Percentiles rank a stretch among this genome's conserved stretches.
Evolutionary conservation across 1,140 invertebrate genomes (phyloP).

Genomic region (Papilio dardanus): DNA sequence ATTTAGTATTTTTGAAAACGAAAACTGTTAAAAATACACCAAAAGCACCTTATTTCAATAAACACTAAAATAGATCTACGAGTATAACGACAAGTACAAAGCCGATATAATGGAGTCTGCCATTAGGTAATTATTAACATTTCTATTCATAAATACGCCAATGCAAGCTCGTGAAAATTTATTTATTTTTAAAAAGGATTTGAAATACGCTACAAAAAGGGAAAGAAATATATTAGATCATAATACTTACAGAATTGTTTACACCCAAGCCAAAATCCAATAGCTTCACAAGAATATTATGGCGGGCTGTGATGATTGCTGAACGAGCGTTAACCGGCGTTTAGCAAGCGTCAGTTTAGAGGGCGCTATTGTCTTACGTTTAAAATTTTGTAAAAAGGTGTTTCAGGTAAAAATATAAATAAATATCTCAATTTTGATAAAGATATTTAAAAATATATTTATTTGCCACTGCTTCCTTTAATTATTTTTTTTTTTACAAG

Average conservation of each 20-base stretch:
- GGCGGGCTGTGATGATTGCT: constrained; percentile 61
- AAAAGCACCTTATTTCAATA: not conserved
- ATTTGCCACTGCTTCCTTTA: not conserved
- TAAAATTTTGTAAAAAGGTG: constrained; percentile 16
- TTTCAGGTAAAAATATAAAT: constrained; percentile 35
- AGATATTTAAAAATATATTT: not conserved
- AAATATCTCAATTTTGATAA: not conserved
- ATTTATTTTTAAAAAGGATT: not conserved
- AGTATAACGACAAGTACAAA: constrained; percentile 46
- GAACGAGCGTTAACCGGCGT: constrained; percentile 53
- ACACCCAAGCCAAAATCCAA: constrained; percentile 64
- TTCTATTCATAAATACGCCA: constrained; percentile 14
- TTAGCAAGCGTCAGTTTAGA: constrained; percentile 76
- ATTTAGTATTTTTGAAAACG: not conserved
- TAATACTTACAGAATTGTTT: constrained; percentile 76
- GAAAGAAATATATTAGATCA: constrained; percentile 41
- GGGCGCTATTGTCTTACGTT: constrained; percentile 57
- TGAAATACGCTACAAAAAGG: not conserved
- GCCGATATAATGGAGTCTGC: constrained; percentile 68
- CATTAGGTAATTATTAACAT: constrained; percentile 48
- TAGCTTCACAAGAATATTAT: constrained; percentile 71
- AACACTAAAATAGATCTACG: constrained; percentile 13
- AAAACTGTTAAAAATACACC: not conserved
- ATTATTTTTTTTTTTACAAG: not conserved
- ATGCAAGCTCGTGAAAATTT: constrained; percentile 12